Evolutionary conservation across 2,113 vertebrate species (phyloP), one percentile per base, ranked within the genome.

Genomic region (Malurus melanocephalus): DNA sequence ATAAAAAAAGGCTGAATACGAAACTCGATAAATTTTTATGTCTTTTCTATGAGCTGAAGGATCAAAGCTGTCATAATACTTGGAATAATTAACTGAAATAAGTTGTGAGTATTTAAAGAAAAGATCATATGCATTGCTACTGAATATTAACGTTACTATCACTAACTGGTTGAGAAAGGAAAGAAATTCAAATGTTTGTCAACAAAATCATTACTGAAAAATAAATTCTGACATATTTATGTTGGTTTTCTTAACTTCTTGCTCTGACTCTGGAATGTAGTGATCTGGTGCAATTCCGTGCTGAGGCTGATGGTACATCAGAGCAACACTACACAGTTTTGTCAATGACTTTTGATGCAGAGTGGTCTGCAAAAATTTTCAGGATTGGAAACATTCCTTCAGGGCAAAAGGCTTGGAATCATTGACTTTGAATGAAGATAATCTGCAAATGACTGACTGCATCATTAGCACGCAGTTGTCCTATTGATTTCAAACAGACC

Each of bases 361-460:
- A 72, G 42, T n/a, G 3, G 76, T 76, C 16, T 38, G 40, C 57
- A 84, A 74, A 89, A 93, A 45, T 35, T 75, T 71, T 80, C 53
- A 86, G 53, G n/a, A 67, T 65, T 79, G 30, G 49, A 57, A 81
- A 80, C 32, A 9, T 61, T 72, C 53, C 88, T 88, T 75, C 65
- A 92, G 77, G 83, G 77, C 42, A 81, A 71, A 88, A 86, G 16
- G 27, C 28, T 84, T 80, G 42, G 53, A 92, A 48, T 87, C 65
- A 83, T 60, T 91, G 72, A 90, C 49, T 82, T 74, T 83, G 68
- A 85, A 92, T 85, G 35, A 89, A 83, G 86, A 48, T 83, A 79
- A 87, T 67, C 40, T 88, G 76, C n/a, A 60, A 62, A 80, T 80
- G 56, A 77, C n/a, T 81, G 65, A 45, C 28, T 74, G 35, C 35